Conservation (phyloP, 2,113 vertebrate genomes). For the Pelecanus crispus region DNA sequence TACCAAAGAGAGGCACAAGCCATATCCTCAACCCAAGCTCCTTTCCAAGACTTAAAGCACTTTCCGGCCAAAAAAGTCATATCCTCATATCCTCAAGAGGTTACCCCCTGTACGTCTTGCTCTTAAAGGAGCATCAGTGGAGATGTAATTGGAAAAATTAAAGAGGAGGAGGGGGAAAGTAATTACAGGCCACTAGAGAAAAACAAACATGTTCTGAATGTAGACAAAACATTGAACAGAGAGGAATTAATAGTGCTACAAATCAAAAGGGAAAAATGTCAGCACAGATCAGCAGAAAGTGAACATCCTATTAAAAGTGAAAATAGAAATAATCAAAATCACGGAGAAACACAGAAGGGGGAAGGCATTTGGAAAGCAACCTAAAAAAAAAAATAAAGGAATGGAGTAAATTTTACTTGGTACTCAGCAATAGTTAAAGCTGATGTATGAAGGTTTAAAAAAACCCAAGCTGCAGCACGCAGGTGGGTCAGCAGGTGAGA, state of each 20-base stretch:
- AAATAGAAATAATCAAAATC: slow-evolving; percentile 6
- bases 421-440: background rate
- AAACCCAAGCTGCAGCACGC: rapidly evolving
- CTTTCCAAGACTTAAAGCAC: background rate
- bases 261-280: slow-evolving; percentile 15
- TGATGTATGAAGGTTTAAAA: background rate
- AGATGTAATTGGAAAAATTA: background rate
- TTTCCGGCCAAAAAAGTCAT: background rate
- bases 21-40: background rate
- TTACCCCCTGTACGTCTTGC: background rate
- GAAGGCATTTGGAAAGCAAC: background rate
- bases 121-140: background rate
- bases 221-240: slow-evolving; percentile 44
- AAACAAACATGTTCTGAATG: slow-evolving; percentile 36
- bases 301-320: slow-evolving; percentile 1
- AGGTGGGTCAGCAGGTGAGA: background rate
- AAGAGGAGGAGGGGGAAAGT: background rate
- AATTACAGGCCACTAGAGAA: slow-evolving; percentile 16
- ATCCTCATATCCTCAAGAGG: background rate
- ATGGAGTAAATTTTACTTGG: background rate
- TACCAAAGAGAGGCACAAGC: background rate
- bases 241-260: slow-evolving; percentile 26
- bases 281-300: slow-evolving; percentile 33
- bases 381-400: background rate
- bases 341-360: background rate